Evolutionary conservation across 2,888 invertebrate genomes (phyloP).

Genomic region (Catocala sponsa): DNA sequence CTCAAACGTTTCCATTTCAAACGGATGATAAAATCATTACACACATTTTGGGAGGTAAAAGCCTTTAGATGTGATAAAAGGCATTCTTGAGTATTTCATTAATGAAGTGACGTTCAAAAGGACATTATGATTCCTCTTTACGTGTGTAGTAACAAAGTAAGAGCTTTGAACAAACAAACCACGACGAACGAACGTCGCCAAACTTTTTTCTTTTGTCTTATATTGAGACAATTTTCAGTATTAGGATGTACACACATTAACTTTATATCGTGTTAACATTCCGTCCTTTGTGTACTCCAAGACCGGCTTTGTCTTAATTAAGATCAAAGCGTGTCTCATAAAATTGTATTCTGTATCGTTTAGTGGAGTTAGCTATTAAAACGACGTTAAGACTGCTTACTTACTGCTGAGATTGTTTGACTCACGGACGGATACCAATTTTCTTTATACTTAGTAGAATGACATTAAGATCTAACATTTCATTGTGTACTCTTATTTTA

Average conservation of each 20-base stretch:
- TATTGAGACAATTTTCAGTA: slow-evolving; percentile 19
- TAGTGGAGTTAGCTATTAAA: background rate
- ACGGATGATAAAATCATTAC: slow-evolving; percentile 29
- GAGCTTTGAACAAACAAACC: slow-evolving; percentile 26
- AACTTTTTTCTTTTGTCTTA: slow-evolving; percentile 19
- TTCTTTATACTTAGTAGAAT: no score
- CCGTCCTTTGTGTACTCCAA: slow-evolving; percentile 3
- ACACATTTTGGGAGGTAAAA: slow-evolving; percentile 29
- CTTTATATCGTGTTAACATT: slow-evolving; percentile 5
- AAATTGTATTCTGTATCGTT: slow-evolving; percentile 1
- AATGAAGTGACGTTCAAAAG: slow-evolving; percentile 35
- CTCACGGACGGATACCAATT: no score
- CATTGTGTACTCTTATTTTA: no score
- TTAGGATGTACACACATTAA: slow-evolving; percentile 4
- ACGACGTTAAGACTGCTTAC: no score
- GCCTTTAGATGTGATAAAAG: slow-evolving; percentile 18
- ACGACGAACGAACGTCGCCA: slow-evolving; percentile 7
- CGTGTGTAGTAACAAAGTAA: slow-evolving; percentile 26
- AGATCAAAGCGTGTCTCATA: slow-evolving; percentile 8
- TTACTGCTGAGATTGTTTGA: no score
- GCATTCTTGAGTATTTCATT: slow-evolving; percentile 26
- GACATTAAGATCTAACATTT: no score
- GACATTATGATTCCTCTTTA: slow-evolving; percentile 27
- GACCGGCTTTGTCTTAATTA: slow-evolving; percentile 1
- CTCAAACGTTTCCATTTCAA: slow-evolving; percentile 21